A percentile compares a stretch with the other conserved stretches of the same genome.
These are phyloP conservation scores for Mimachlamys varia DNA, from an alignment of 2,888 invertebrate species.

Conservation along the genomic window DNA sequence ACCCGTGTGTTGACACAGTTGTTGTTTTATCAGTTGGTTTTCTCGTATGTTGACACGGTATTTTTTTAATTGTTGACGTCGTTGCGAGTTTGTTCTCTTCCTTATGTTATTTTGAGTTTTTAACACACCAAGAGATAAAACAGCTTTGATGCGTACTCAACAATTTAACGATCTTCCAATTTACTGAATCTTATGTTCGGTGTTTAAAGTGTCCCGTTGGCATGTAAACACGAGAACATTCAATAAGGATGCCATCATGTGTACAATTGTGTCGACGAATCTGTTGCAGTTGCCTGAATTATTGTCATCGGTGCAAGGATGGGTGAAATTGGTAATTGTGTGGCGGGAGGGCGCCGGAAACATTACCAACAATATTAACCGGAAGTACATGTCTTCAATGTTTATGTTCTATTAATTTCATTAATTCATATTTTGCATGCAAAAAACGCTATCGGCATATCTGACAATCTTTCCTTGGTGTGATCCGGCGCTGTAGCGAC, in stretches of 20 bases:
- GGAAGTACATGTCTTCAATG: not conserved
- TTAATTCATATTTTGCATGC: conserved; percentile 23
- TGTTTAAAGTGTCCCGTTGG: no score
- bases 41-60: no score
- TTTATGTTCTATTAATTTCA: conserved; percentile 26
- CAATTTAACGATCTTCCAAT: no score
- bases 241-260: not conserved
- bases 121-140: no score
- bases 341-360: not conserved
- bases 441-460: not conserved
- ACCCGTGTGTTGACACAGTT: no score
- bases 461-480: not conserved
- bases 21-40: no score
- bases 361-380: not conserved
- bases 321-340: conserved; percentile 32
- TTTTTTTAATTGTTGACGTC: no score
- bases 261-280: not conserved
- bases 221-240: no score
- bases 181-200: no score
- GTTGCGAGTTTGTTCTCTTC: no score
- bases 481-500: not conserved
- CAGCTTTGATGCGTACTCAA: no score
- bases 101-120: no score
- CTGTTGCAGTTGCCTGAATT: not conserved
- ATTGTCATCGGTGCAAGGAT: not conserved